phyloP scores from a whole-genome alignment of 1,140 invertebrate species.

The Drepana arcuata region DNA sequence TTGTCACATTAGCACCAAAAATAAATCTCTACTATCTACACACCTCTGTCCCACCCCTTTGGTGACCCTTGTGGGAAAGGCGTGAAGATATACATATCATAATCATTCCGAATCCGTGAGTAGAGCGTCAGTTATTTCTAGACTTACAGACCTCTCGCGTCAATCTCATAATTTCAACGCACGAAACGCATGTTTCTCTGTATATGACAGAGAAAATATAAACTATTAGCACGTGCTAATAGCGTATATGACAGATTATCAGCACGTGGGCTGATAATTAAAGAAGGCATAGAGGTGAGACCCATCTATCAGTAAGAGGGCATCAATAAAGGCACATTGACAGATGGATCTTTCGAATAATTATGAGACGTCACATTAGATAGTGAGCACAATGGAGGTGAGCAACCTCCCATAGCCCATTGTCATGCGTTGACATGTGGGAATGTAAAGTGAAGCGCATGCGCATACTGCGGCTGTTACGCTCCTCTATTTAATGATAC shows the following conservation, averaged over 20 bases:
- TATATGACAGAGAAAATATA: too few relatives aligned
- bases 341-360: slow-evolving; percentile 16
- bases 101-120: too few relatives aligned
- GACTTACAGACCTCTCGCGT: too few relatives aligned
- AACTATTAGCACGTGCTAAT: not conserved
- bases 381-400: slow-evolving; percentile 27
- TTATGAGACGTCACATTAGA: slow-evolving; percentile 31
- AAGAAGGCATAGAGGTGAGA: not conserved
- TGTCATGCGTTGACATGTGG: slow-evolving; percentile 30
- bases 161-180: too few relatives aligned
- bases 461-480: slow-evolving; percentile 3
- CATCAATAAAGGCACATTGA: too few relatives aligned
- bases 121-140: too few relatives aligned
- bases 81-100: too few relatives aligned
- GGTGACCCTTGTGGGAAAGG: too few relatives aligned
- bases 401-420: slow-evolving; percentile 35
- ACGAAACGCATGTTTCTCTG: too few relatives aligned
- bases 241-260: not conserved
- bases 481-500: not conserved
- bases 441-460: slow-evolving; percentile 26
- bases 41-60: too few relatives aligned
- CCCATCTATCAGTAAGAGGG: slow-evolving; percentile 1
- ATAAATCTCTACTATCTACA: too few relatives aligned
- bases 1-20: too few relatives aligned
- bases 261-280: not conserved